Base-by-base conservation (phyloP, 2,888 invertebrate genomes). In the Scelioninae gen. 1 region DNA sequence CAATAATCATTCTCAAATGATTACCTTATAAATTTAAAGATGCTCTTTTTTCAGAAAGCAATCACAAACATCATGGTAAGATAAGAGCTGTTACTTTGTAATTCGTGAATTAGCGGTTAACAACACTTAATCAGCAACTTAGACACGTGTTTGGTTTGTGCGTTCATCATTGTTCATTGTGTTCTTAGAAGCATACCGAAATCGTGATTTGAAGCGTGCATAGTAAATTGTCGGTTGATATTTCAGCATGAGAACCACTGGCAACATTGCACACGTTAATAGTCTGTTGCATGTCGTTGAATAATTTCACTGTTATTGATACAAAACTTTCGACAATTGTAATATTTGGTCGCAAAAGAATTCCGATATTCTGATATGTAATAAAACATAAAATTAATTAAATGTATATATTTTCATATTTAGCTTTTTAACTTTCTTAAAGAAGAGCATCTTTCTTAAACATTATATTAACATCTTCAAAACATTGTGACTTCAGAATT, bases 71-170 rank as follows among this genome's bases (percentile, higher is more conserved):
- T n/a, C n/a, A n/a, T n/a, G n/a, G n/a, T n/a, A n/a, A n/a, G n/a
- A n/a, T n/a, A n/a, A 60, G 51, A 16, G 29, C 38, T 29, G 29
- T 71, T 31, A 31, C 29, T 10, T 23, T 7, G 31, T n/a, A 10
- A 31, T 71, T 60, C 71, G 62, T 31, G 32, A 55, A 74, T 75
- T 75, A 40, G 56, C 31, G 43, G 65, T 65, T 66, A 58, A 68
- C 45, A 45, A 66, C 49, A 71, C 71, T 65, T 78, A 45, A 78
- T 78, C 32, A 71, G 49, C 43, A 47, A 71, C 71, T 65, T 63
- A 78, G 56, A 69, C 78, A 78, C 58, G 69, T 79, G 78, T 71
- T 71, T 65, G 65, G 71, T 71, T 71, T 53, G 69, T 60, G 56
- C 66, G 49, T 47, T 72, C 43, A 74, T 79, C 72, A 55, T 40